phyloP scores from a whole-genome alignment of 2,888 invertebrate species.

The Drosophila prostipennis region DNA sequence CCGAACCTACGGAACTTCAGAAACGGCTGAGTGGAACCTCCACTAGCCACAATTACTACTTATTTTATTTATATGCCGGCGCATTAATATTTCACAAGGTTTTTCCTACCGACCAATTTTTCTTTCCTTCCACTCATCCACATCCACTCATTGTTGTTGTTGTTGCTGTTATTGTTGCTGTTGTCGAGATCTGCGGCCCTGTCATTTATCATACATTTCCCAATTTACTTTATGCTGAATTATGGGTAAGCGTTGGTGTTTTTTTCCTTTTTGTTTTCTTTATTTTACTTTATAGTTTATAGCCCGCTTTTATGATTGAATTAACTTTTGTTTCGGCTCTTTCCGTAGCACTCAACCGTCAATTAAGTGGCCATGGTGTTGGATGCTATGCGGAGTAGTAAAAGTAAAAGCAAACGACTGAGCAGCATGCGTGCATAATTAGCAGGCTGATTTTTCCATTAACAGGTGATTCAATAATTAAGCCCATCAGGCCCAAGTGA shows the following conservation, averaged over 20 bases:
- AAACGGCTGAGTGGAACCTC: conserved; percentile 30
- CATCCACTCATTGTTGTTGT: conserved; percentile 22
- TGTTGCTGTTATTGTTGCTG: conserved; percentile 13
- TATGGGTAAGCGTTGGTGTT: conserved; percentile 36
- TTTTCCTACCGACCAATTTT: conserved; percentile 51
- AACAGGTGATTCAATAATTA: conserved; percentile 54
- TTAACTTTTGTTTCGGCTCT: conserved; percentile 50
- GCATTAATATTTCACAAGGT: conserved; percentile 74
- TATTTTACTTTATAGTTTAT: conserved; percentile 62
- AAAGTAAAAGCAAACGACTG: conserved; percentile 21
- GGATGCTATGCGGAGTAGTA: background rate
- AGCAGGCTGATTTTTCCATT: conserved; percentile 60
- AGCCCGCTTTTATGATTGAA: conserved; percentile 66
- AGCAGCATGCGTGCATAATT: conserved; percentile 52
- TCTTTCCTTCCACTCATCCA: conserved; percentile 23
- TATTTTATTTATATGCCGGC: conserved; percentile 76
- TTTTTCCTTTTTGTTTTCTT: conserved; percentile 9
- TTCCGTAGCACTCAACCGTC: conserved; percentile 40
- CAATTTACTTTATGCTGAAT: conserved; percentile 53
- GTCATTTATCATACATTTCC: conserved; percentile 57
- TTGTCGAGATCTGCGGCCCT: conserved; percentile 27
- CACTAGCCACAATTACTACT: conserved; percentile 68
- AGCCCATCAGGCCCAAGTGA: conserved; percentile 24
- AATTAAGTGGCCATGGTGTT: conserved; percentile 22
- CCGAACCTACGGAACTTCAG: background rate